A percentile compares a stretch with the other conserved stretches of the same genome.
Conservation (phyloP, 2,113 vertebrate species). For the Aythya baeri region DNA sequence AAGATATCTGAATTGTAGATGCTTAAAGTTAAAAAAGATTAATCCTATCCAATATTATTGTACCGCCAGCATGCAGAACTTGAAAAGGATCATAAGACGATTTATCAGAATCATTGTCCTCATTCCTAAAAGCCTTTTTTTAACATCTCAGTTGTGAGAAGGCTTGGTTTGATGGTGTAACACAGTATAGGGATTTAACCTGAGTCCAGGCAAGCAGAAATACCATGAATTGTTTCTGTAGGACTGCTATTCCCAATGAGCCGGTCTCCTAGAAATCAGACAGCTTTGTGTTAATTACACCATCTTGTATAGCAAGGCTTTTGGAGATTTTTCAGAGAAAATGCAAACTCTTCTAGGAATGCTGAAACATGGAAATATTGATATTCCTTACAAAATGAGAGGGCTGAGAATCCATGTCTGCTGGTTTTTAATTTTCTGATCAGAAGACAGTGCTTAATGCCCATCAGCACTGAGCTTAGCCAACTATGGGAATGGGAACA, state of each 20-base stretch:
- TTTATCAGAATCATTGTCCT: not conserved
- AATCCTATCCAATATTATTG: not conserved
- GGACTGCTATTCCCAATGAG: not conserved
- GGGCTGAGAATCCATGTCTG: not conserved
- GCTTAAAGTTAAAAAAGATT: not conserved
- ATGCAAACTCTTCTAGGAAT: not conserved
- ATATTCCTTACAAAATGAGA: not conserved
- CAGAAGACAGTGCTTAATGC: not conserved
- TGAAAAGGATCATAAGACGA: not conserved
- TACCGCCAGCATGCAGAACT: not conserved
- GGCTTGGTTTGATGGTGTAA: not conserved
- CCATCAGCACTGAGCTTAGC: conserved; percentile 8
- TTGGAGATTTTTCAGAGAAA: not conserved
- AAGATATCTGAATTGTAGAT: not conserved
- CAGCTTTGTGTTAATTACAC: not conserved
- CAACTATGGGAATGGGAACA: not conserved
- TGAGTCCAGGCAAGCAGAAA: not conserved
- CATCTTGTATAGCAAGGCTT: not conserved
- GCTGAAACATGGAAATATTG: not conserved
- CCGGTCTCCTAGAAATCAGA: not conserved
- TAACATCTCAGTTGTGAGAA: fast-evolving
- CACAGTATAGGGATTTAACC: not conserved
- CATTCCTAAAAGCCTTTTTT: not conserved
- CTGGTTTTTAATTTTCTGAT: not conserved
- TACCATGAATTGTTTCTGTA: not conserved